Conservation (phyloP, 2,797 vertebrate species). For the Fundulus diaphanus region DNA sequence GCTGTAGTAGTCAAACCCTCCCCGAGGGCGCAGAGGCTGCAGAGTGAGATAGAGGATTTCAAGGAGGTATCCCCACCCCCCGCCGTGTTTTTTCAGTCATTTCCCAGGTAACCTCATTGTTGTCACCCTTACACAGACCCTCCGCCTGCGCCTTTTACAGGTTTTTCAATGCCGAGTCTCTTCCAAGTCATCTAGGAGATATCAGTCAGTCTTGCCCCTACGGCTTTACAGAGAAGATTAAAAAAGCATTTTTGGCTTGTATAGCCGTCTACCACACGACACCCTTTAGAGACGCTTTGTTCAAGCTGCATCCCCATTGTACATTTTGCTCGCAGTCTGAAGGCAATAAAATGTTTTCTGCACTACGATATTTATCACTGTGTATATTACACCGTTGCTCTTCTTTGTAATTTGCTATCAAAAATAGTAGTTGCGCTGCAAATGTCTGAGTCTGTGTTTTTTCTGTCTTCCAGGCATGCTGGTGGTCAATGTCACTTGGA, state of each 20-base stretch:
- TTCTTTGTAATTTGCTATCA: conserved; percentile 5
- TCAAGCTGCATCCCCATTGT: conserved; percentile 12
- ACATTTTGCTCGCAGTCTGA: conserved; percentile 5
- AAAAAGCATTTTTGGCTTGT: conserved; percentile 39
- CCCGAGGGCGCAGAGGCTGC: conserved; percentile 40
- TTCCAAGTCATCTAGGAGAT: conserved; percentile 48
- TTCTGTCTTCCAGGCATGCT: conserved; percentile 88
- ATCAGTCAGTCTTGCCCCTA: conserved; percentile 27
- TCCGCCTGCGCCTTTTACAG: conserved; percentile 31
- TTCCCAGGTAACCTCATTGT: conserved; percentile 44
- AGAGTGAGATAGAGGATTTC: conserved; percentile 64
- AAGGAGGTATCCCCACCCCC: no score
- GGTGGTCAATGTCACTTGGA: conserved; percentile 99
- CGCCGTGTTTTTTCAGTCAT: conserved; percentile 40
- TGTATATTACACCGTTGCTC: neutral
- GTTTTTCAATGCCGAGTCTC: conserved; percentile 40
- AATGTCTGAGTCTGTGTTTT: conserved; percentile 25
- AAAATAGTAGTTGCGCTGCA: neutral
- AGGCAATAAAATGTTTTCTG: neutral
- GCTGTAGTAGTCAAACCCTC: conserved; percentile 40
- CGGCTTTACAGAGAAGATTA: conserved; percentile 42
- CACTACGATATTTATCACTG: neutral
- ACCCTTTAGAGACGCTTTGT: conserved; percentile 40
- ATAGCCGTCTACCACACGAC: conserved; percentile 20
- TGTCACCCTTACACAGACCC: conserved; percentile 53